Evolutionary conservation across 1,140 invertebrate species (phyloP).

Genomic region (Mizuhopecten yessoensis): DNA sequence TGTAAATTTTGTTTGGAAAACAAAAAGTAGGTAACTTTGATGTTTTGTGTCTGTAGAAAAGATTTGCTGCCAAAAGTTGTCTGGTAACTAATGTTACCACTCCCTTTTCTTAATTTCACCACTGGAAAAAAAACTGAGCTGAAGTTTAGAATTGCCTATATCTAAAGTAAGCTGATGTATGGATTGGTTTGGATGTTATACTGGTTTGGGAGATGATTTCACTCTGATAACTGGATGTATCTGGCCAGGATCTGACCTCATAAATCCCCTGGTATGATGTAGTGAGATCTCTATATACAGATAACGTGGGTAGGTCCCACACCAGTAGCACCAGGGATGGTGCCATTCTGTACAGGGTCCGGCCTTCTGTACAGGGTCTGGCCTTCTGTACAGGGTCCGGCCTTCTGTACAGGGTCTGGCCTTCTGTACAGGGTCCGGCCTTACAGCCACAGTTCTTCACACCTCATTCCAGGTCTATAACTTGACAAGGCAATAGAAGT

Average conservation of each 20-base stretch:
- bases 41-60: too few species aligned
- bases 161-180: slow-evolving; percentile 18
- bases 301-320: background rate
- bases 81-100: background rate
- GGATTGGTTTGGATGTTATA: background rate
- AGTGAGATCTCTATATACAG: background rate
- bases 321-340: background rate
- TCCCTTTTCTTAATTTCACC: background rate
- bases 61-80: background rate
- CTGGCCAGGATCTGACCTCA: background rate
- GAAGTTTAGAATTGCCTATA: background rate
- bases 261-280: background rate
- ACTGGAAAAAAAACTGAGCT: background rate
- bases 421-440: too few species aligned
- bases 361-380: too few species aligned
- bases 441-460: too few species aligned
- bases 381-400: background rate
- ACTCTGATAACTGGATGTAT: background rate
- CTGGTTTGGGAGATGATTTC: background rate
- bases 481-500: too few species aligned
- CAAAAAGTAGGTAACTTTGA: too few species aligned
- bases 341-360: too few species aligned
- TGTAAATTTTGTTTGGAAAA: too few species aligned
- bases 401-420: background rate
- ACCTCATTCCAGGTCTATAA: background rate